Evolutionary conservation across 2,888 invertebrate species (phyloP), one percentile per base, ranked within the genome.

Genomic region (Ormyrus rosae): DNA sequence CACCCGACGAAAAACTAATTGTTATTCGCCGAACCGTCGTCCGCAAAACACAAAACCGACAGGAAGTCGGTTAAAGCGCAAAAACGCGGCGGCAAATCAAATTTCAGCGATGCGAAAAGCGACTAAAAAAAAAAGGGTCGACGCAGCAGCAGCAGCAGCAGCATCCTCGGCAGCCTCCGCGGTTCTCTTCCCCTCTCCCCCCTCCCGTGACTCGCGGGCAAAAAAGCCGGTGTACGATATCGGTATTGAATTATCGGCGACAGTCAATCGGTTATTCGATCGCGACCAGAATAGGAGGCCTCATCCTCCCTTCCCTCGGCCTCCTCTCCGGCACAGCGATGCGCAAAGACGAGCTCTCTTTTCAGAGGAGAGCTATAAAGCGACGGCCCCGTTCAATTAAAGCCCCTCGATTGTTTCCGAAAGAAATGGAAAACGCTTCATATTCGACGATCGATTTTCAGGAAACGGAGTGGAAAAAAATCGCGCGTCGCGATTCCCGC

Each of bases 211-310:
- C 34, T 4, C 34, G 10, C 51, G 5, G 10, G 64, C 55, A 65
- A 70, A 71, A 73, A 76, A 65, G 19, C 6, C 34, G 71, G 71
- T 71, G 46, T 61, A 61, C 53, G 71, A 71, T 80, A 76, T 80
- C 76, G 71, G 80, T 75, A 80, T 76, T 80, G 71, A 80, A 80
- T 80, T 80, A 75, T 80, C 71, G 70, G 60, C 53, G 70, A 75
- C 70, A 70, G 56, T 74, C 75, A 60, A 65, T 71, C 75, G 80
- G 75, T 67, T 71, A 75, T 65, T 70, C 65, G 75, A 80, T 80
- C 70, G 64, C 55, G 46, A 68, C 48, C 60, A 53, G 70, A 75
- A 75, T 71, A 75, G 53, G 71, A 60, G 48, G 45, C 69, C 50
- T 51, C 34, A 34, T 34, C 34, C 34, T 34, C 34, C 34, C 19